Conservation (phyloP, 2,797 vertebrate species). For the Strix occidentalis region DNA sequence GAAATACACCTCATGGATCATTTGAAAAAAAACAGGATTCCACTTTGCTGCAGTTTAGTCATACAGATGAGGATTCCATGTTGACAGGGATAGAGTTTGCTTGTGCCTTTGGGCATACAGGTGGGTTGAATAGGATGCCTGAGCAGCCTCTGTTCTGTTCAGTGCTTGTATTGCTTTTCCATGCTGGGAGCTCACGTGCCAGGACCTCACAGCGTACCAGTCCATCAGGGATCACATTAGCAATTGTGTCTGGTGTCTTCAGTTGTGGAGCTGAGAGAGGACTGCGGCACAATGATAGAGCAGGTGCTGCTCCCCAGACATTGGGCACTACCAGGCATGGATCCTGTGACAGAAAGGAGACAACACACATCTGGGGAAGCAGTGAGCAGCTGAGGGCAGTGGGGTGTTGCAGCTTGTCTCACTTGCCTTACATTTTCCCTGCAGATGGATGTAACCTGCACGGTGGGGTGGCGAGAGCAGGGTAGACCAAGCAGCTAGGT, state of each 20-base stretch:
- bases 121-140: neutral
- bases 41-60: neutral
- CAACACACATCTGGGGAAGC: neutral
- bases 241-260: fast-evolving
- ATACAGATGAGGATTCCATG: neutral
- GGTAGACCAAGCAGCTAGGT: neutral
- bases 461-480: neutral
- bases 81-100: neutral
- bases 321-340: neutral
- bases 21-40: neutral
- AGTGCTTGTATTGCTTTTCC: neutral
- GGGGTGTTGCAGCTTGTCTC: neutral
- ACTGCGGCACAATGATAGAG: fast-evolving
- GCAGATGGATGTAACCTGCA: fast-evolving
- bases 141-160: neutral
- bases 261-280: neutral
- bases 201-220: neutral
- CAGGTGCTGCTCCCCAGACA: neutral
- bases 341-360: fast-evolving
- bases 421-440: neutral
- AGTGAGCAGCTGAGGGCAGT: neutral
- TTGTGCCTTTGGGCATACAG: neutral
- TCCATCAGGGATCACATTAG: neutral
- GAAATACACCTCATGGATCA: neutral
- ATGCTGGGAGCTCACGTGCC: fast-evolving